These are phyloP conservation scores for Oryctolagus cuniculus DNA, from an alignment of 2,113 vertebrate species.

Conservation along the genomic window DNA sequence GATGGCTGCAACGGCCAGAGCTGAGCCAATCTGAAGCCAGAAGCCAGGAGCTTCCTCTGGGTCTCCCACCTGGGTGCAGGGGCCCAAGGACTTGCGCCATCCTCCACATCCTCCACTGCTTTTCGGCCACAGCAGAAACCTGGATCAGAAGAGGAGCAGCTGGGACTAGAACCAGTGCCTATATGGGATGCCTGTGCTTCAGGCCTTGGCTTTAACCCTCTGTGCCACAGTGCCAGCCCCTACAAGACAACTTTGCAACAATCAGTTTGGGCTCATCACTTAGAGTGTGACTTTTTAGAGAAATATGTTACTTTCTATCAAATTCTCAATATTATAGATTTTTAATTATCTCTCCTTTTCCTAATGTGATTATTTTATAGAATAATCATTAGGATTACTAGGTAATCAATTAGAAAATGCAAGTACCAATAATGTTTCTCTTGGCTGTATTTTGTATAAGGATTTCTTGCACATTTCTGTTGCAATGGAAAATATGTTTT, in stretches of 20 bases:
- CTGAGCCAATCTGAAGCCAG: too few relatives aligned
- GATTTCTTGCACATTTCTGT: not conserved
- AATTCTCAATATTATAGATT: not conserved
- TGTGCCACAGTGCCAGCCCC: too few relatives aligned
- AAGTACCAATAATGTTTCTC: not conserved
- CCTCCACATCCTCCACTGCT: too few relatives aligned
- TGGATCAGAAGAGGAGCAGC: too few relatives aligned
- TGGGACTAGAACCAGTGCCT: too few relatives aligned
- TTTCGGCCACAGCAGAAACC: too few relatives aligned
- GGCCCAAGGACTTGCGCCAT: too few relatives aligned
- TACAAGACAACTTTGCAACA: not conserved
- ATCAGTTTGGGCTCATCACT: not conserved
- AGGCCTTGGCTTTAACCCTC: too few relatives aligned
- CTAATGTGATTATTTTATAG: not conserved
- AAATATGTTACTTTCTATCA: not conserved
- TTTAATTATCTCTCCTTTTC: not conserved
- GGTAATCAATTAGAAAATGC: not conserved
- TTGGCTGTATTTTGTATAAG: not conserved
- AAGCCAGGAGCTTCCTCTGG: too few relatives aligned
- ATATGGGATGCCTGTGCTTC: too few relatives aligned
- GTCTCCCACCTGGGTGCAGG: too few relatives aligned
- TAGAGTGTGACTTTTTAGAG: not conserved
- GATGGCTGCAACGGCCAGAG: too few relatives aligned
- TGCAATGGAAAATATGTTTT: not conserved
- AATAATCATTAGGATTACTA: not conserved